Conservation (phyloP, 2,888 invertebrate species). For the Latrodectus elegans region DNA sequence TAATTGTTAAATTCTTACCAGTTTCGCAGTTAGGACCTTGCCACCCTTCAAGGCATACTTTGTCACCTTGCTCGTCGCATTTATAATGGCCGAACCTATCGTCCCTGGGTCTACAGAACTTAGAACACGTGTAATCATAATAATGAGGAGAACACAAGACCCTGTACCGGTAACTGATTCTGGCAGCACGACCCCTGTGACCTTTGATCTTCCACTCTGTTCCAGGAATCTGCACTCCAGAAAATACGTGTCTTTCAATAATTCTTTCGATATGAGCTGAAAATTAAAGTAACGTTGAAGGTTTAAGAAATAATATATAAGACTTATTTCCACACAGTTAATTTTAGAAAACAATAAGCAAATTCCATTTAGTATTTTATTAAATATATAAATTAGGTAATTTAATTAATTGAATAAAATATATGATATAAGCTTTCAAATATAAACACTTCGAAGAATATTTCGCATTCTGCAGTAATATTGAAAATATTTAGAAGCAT, state of each 20-base stretch:
- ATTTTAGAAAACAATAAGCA: too few relatives aligned
- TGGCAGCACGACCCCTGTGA: constrained; percentile 79
- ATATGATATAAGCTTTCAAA: too few relatives aligned
- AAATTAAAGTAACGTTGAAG: constrained; percentile 55
- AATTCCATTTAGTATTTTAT: too few relatives aligned
- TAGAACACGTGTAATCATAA: constrained; percentile 92
- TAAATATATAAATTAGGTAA: too few relatives aligned
- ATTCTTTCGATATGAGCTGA: constrained; percentile 82
- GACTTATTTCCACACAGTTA: background rate
- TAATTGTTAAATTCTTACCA: constrained; percentile 80
- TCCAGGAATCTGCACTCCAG: constrained; percentile 93
- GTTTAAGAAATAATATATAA: too few relatives aligned
- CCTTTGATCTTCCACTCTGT: constrained; percentile 93
- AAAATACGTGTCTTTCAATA: constrained; percentile 93
- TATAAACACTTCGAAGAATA: too few relatives aligned
- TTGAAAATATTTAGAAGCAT: too few relatives aligned
- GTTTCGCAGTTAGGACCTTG: constrained; percentile 93
- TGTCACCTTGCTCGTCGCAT: constrained; percentile 91
- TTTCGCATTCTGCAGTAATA: too few relatives aligned
- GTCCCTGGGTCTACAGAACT: constrained; percentile 92
- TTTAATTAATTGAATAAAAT: too few relatives aligned
- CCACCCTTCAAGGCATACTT: constrained; percentile 95
- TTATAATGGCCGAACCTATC: constrained; percentile 96
- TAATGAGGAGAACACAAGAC: constrained; percentile 78
- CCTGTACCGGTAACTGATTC: constrained; percentile 86